Base-by-base conservation (phyloP, 2,113 vertebrate genomes). In the Athene cunicularia region DNA sequence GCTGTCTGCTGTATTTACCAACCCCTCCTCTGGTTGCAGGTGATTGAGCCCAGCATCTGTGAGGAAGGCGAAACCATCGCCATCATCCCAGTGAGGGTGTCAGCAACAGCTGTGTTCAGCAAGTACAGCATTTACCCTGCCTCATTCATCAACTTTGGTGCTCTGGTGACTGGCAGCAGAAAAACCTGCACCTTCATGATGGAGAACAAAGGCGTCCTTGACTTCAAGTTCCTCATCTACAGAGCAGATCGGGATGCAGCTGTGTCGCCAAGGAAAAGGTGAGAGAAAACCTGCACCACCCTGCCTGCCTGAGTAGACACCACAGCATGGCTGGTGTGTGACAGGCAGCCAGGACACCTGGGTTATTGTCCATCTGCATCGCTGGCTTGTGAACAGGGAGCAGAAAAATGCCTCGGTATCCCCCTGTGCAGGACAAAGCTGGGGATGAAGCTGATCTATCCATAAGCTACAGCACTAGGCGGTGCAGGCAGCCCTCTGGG, bases 101-200 rank as follows among this genome's bases (percentile, higher is more conserved):
- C 99, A 1, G 96, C 98, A 2, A 97, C 96, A 43, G 97, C 98
- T 1, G 70, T 98, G 37, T 99, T 98, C 97, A 97, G 98, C 96
- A 99, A 98, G 50, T 99, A 98, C 95, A 98, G 19, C 50, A 98
- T 99, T 94, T 91, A 77, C 83, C 99, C 99, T 18, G 95, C 98
- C 20, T 96, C 95, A 1, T 43, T 98, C 88, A 96, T 99, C 86
- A 97, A 97, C 97, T 99, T 99, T 0, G 99, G 99, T 8, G 96
- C 98, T 7, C 49, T 99, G 91, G 64, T 98, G 26, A 98, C 77
- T 0, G 98, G 98, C 75, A 96, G 87, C 45, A 98, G 94, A 74
- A 99, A 98, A 93, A 98, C 56, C 35, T 93, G 93, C 63, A 97
- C 33, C 35, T 97, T 99, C 68, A 95, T 58, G 8, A 95, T 99